Percentiles rank a stretch among this genome's conserved stretches.
phyloP scores from a whole-genome alignment of 2,797 vertebrate genomes.

The Notamacropus eugenii region DNA sequence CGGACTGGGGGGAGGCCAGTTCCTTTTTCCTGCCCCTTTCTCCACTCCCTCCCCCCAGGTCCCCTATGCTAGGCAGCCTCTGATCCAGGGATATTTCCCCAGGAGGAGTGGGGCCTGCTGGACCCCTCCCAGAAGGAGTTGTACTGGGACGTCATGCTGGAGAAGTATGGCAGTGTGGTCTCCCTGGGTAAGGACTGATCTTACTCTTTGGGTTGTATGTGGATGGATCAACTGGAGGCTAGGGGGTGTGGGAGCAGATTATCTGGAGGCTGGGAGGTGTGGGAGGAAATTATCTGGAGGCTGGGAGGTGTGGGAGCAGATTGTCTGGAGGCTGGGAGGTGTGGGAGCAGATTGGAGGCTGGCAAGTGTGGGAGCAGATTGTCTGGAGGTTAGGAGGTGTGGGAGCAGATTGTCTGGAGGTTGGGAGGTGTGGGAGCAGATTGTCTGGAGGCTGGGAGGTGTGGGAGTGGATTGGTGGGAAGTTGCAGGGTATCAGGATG shows the following conservation, averaged over 20 bases:
- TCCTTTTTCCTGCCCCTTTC: too few species aligned
- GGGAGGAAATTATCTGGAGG: too few species aligned
- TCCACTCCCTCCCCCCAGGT: not conserved
- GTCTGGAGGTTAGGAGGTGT: too few species aligned
- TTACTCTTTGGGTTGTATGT: not conserved
- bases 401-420: too few species aligned
- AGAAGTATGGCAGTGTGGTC: conserved; percentile 71
- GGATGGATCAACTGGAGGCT: too few species aligned
- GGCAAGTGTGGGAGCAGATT: not conserved
- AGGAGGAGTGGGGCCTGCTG: conserved; percentile 73
- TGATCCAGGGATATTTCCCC: not conserved
- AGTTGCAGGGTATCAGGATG: not conserved
- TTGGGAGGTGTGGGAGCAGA: not conserved
- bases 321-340: not conserved
- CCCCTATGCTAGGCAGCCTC: not conserved
- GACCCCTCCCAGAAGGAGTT: conserved; percentile 70
- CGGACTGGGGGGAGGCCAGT: too few species aligned
- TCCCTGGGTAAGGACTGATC: conserved; percentile 75
- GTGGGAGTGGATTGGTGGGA: not conserved
- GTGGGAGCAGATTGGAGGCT: too few species aligned
- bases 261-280: too few species aligned
- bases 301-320: not conserved
- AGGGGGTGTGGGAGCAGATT: not conserved
- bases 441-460: not conserved
- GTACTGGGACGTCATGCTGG: conserved; percentile 76